A percentile compares a stretch with the other conserved stretches of the same genome.
Conservation (phyloP, 2,113 vertebrate genomes). For the Centropus unirufus region DNA sequence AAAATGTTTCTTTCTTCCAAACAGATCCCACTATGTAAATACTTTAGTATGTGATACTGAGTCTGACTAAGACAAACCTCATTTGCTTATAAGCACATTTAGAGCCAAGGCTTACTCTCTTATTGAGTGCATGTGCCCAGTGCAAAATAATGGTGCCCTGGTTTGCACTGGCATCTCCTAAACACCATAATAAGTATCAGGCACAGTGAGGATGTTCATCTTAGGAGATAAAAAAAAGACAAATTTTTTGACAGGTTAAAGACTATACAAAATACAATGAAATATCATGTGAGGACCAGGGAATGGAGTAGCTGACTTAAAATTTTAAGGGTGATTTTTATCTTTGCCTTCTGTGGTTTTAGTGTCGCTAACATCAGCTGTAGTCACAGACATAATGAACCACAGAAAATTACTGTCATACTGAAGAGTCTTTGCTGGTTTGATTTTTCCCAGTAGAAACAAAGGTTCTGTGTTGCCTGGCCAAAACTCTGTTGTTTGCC, state of each 20-base stretch:
- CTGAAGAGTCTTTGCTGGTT: neutral
- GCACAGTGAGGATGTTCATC: neutral
- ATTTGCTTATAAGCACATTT: neutral
- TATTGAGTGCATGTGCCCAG: neutral
- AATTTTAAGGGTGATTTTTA: neutral
- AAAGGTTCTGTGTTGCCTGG: neutral
- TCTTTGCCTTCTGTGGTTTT: neutral
- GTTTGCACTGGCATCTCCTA: neutral
- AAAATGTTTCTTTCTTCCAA: neutral
- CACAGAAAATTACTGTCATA: neutral
- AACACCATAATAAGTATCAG: neutral
- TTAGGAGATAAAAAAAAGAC: neutral
- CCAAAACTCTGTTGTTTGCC: neutral
- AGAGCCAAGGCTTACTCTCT: neutral
- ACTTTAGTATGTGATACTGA: neutral
- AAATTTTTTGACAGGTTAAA: neutral
- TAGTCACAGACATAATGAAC: neutral
- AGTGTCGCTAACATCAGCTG: neutral
- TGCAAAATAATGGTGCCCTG: neutral
- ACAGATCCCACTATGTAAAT: neutral
- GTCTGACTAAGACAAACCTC: neutral
- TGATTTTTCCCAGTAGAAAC: neutral
- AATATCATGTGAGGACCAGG: neutral
- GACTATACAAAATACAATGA: neutral
- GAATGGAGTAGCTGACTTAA: neutral